These are phyloP conservation scores for Melanotaenia nigrans DNA, from an alignment of 2,797 vertebrate species.

Conservation along the genomic window DNA sequence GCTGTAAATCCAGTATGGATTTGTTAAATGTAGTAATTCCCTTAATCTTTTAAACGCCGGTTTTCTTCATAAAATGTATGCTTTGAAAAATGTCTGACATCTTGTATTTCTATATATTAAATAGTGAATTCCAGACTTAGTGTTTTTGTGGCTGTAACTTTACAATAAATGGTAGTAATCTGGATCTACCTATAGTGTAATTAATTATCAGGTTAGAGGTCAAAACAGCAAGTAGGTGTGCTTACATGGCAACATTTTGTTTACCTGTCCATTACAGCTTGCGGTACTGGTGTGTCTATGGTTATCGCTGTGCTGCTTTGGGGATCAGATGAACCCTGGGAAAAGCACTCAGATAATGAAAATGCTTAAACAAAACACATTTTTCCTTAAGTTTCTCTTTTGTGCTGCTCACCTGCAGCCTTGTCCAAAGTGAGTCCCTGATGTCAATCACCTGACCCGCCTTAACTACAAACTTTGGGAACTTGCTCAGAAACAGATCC, in stretches of 20 bases:
- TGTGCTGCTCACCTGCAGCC: constrained; percentile 81
- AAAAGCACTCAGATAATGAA: not conserved
- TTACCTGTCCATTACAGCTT: constrained; percentile 74
- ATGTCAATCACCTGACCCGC: constrained; percentile 79
- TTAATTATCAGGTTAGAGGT: not conserved
- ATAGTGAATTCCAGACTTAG: not conserved
- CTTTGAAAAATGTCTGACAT: not conserved
- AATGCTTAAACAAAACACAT: not conserved
- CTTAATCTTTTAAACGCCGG: constrained; percentile 16
- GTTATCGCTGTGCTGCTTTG: constrained; percentile 63
- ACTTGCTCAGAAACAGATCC: constrained; percentile 82
- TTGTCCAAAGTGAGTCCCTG: constrained; percentile 71
- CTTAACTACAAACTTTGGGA: constrained; percentile 80
- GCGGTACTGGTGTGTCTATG: constrained; percentile 81
- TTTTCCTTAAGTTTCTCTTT: not conserved
- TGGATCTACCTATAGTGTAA: not conserved
- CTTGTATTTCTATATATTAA: not conserved
- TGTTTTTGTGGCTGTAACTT: not conserved
- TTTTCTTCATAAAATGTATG: constrained; percentile 8
- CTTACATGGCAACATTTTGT: not conserved
- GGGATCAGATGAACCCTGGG: constrained; percentile 61
- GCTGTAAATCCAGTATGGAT: constrained; percentile 25
- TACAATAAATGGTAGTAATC: not conserved
- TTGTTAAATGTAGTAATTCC: constrained; percentile 19
- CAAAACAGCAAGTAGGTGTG: not conserved